Percentiles rank a stretch among this genome's conserved stretches.
Conservation (phyloP, 2,113 vertebrate species). For the Aplodontia rufa region DNA sequence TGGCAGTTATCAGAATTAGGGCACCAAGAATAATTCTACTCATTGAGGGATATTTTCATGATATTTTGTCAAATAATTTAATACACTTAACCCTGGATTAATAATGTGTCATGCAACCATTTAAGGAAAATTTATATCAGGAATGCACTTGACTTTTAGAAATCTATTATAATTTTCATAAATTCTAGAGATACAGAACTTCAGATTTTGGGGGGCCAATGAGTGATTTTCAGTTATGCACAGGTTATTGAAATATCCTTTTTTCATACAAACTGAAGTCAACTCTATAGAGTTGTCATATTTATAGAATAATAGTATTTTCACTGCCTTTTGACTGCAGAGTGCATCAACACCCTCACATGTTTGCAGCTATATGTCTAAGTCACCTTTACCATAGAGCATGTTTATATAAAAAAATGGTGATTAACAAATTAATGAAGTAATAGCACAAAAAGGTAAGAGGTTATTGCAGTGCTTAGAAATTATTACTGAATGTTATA, state of each 20-base stretch:
- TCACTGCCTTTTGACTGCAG: not conserved
- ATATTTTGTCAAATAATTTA: not conserved
- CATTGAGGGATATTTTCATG: not conserved
- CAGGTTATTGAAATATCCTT: not conserved
- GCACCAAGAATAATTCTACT: not conserved
- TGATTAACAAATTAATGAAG: not conserved
- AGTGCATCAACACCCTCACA: not conserved
- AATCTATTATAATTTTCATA: not conserved
- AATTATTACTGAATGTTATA: not conserved
- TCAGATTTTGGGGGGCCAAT: not conserved
- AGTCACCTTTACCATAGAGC: not conserved
- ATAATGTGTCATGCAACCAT: too few relatives aligned
- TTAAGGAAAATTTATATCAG: not conserved
- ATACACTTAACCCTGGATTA: not conserved
- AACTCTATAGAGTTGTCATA: not conserved
- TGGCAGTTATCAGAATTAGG: not conserved
- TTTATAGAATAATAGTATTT: not conserved
- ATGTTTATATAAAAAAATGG: not conserved
- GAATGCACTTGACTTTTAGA: not conserved
- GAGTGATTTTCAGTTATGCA: not conserved
- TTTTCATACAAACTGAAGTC: not conserved
- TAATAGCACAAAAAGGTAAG: not conserved
- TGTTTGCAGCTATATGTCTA: not conserved
- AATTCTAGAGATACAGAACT: not conserved
- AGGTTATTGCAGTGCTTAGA: fast-evolving